Conservation (phyloP, 2,888 invertebrate genomes). For the Drosophila merina region DNA sequence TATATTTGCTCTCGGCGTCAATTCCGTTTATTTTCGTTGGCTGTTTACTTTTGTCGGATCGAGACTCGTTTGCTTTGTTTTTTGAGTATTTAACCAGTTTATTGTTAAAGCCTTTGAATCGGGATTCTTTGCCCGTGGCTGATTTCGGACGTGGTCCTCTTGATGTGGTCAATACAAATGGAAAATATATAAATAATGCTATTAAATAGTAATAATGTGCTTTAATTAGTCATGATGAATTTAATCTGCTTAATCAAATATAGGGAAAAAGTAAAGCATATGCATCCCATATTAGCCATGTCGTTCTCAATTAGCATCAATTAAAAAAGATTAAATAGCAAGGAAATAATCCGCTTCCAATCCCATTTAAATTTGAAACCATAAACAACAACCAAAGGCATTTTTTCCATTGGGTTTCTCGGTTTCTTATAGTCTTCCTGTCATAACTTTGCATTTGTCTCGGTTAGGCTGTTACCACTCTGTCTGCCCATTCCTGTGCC, state of each 20-base stretch:
- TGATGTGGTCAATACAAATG: conserved; percentile 8
- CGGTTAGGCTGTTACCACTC: conserved; percentile 7
- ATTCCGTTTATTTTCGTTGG: conserved; percentile 17
- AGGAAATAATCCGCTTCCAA: conserved; percentile 15
- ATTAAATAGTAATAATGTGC: conserved; percentile 62
- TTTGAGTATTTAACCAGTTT: conserved; percentile 63
- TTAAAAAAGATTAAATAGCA: conserved; percentile 36
- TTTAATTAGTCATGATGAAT: conserved; percentile 64
- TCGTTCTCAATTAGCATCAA: conserved; percentile 46
- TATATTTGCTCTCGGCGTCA: conserved; percentile 21
- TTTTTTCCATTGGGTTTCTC: not conserved
- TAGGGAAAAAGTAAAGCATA: conserved; percentile 23
- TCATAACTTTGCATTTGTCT: conserved; percentile 32
- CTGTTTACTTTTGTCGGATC: conserved; percentile 22
- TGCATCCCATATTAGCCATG: conserved; percentile 44
- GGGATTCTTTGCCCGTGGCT: conserved; percentile 22
- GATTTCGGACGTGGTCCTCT: conserved; percentile 6
- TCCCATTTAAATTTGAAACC: conserved; percentile 22
- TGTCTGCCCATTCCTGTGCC: not conserved
- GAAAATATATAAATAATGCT: conserved; percentile 45
- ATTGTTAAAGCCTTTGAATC: conserved; percentile 54
- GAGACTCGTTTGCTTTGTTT: conserved; percentile 31
- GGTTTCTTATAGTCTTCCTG: conserved; percentile 18
- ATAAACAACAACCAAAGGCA: conserved; percentile 3
- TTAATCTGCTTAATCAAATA: conserved; percentile 49